A percentile compares a stretch with the other conserved stretches of the same genome.
phyloP scores from a whole-genome alignment of 2,888 invertebrate genomes.

The Diabrotica balteata region DNA sequence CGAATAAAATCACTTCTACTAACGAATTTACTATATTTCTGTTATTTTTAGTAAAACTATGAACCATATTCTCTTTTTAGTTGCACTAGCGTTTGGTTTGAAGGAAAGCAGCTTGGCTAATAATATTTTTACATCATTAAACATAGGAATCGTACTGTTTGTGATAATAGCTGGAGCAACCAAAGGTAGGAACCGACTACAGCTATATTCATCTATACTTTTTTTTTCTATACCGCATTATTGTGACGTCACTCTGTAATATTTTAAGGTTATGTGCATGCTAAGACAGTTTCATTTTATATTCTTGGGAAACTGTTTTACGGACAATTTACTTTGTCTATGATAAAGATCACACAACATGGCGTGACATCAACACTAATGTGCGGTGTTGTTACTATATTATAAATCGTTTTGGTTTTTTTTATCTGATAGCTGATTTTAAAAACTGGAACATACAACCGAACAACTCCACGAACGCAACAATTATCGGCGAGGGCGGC shows the following conservation, averaged over 20 bases:
- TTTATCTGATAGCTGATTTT: slow-evolving; percentile 28
- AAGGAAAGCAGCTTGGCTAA: slow-evolving; percentile 88
- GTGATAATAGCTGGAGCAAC: slow-evolving; percentile 81
- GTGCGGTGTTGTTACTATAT: too few relatives aligned
- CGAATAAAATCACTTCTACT: background rate
- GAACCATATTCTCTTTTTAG: slow-evolving; percentile 56
- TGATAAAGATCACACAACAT: too few relatives aligned
- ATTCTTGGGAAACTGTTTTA: too few relatives aligned
- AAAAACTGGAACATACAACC: slow-evolving; percentile 34
- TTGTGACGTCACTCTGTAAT: too few relatives aligned
- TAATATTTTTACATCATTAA: slow-evolving; percentile 85
- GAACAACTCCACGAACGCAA: slow-evolving; percentile 30
- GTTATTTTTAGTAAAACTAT: background rate
- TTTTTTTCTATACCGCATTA: too few relatives aligned
- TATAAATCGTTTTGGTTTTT: too few relatives aligned
- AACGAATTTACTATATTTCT: too few relatives aligned
- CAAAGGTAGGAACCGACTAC: slow-evolving; percentile 64
- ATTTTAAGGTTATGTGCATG: too few relatives aligned
- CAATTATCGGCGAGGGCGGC: slow-evolving; percentile 70
- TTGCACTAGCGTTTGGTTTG: slow-evolving; percentile 81
- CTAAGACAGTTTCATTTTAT: too few relatives aligned
- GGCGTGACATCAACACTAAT: too few relatives aligned
- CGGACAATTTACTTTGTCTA: too few relatives aligned
- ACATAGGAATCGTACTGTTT: slow-evolving; percentile 81
- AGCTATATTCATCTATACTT: background rate